Evolutionary conservation across 2,113 vertebrate species (phyloP).

Genomic region (Dicrurus megarhynchus): DNA sequence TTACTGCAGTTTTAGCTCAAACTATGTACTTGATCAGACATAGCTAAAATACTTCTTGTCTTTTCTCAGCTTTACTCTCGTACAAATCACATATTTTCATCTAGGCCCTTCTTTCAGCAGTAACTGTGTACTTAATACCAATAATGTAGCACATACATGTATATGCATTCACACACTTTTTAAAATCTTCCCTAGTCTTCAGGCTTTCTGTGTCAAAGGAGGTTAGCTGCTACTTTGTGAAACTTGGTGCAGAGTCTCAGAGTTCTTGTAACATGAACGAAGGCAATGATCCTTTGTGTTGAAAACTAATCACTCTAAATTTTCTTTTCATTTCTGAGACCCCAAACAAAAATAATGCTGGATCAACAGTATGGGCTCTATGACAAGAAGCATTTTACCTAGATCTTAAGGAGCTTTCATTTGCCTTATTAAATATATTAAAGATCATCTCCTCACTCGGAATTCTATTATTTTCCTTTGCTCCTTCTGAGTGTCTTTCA

Average conservation of each 20-base stretch:
- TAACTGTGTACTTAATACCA: not conserved
- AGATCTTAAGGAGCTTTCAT: not conserved
- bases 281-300: not conserved
- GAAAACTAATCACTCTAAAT: not conserved
- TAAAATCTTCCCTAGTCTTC: not conserved
- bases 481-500: not conserved
- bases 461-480: not conserved
- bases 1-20: not conserved
- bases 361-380: not conserved
- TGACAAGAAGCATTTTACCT: not conserved
- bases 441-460: not conserved
- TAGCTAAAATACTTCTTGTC: not conserved
- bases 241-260: not conserved
- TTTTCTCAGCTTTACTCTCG: not conserved
- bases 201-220: not conserved
- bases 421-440: not conserved
- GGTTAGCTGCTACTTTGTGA: not conserved
- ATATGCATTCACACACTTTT: not conserved
- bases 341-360: not conserved
- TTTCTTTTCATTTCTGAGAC: not conserved
- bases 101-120: not conserved
- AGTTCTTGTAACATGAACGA: not conserved
- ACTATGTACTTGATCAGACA: not conserved
- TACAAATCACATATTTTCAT: not conserved
- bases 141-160: not conserved